phyloP scores from a whole-genome alignment of 2,888 invertebrate species.

The Cybosia mesomella region DNA sequence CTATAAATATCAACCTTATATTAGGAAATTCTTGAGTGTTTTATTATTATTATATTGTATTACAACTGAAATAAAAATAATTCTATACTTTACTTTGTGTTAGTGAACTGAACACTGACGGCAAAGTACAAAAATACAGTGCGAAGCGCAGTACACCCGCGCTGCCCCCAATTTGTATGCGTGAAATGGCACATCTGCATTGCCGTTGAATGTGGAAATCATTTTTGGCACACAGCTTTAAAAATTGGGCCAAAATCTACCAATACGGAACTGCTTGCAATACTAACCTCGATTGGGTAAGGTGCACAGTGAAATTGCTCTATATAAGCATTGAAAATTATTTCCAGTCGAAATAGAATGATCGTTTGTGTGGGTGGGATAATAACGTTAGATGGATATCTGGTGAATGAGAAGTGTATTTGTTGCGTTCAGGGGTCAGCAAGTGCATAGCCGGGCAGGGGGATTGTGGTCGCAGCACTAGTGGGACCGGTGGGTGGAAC shows the following conservation, averaged over 20 bases:
- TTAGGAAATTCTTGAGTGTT: too few species aligned
- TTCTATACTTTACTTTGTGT: not conserved
- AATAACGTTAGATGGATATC: not conserved
- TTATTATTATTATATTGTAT: too few species aligned
- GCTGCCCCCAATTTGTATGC: conserved; percentile 71
- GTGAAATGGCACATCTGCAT: conserved; percentile 80
- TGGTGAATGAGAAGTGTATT: not conserved
- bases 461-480: too few species aligned
- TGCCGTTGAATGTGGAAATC: conserved; percentile 70
- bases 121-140: conserved; percentile 27
- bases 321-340: conserved; percentile 20
- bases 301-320: conserved; percentile 23
- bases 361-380: conserved; percentile 7
- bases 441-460: too few species aligned
- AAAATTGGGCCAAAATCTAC: conserved; percentile 63
- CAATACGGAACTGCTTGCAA: conserved; percentile 39
- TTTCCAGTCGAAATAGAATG: conserved; percentile 15
- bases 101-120: not conserved
- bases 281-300: conserved; percentile 19
- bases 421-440: too few species aligned
- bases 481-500: too few species aligned
- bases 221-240: conserved; percentile 74
- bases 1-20: too few species aligned
- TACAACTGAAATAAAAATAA: not conserved
- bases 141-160: conserved; percentile 34